phyloP scores from a whole-genome alignment of 2,113 vertebrate species.

The Ifrita kowaldi region DNA sequence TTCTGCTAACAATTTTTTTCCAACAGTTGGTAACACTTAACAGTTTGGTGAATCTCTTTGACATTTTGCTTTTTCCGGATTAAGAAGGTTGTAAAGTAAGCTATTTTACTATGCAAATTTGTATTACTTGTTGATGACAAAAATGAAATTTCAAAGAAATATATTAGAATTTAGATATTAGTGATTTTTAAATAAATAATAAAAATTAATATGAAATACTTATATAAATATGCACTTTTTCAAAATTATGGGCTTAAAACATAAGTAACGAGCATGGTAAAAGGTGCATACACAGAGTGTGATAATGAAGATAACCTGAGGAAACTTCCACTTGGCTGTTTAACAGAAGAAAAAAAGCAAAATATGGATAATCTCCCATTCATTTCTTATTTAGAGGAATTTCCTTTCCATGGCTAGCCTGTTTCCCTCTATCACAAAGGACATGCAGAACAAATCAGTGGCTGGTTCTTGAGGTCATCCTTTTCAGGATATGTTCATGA shows the following conservation, averaged over 20 bases:
- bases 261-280: not conserved
- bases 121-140: not conserved
- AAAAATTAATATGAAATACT: not conserved
- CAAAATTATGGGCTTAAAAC: not conserved
- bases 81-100: not conserved
- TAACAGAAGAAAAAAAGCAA: not conserved
- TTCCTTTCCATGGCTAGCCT: not conserved
- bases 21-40: not conserved
- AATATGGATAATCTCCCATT: not conserved
- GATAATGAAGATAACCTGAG: not conserved
- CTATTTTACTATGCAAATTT: not conserved
- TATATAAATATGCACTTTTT: not conserved
- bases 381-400: not conserved
- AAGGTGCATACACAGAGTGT: not conserved
- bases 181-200: not conserved
- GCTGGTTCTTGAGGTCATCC: rapidly evolving
- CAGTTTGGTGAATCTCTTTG: not conserved
- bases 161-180: not conserved
- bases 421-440: not conserved
- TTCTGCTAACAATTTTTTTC: not conserved
- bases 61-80: not conserved
- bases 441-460: not conserved
- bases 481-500: not conserved
- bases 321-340: not conserved
- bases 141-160: not conserved